Percentiles rank a stretch among this genome's conserved stretches.
These are phyloP conservation scores for Megaceryle maxima DNA, from an alignment of 2,113 vertebrate genomes.

Conservation along the genomic window DNA sequence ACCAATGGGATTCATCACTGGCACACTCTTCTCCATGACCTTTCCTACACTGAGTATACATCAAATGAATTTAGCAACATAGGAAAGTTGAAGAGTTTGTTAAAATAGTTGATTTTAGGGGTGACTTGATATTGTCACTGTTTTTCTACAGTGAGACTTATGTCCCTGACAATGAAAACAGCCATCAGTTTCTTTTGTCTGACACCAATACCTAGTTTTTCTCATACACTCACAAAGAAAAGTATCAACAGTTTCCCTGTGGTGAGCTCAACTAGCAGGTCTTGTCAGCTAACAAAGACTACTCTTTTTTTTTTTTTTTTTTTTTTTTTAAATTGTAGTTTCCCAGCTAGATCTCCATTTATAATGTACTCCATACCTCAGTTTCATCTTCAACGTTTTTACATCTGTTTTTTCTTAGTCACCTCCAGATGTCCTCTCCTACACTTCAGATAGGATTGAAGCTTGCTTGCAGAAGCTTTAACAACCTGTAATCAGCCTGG, in stretches of 20 bases:
- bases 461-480: not conserved
- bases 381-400: not conserved
- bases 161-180: not conserved
- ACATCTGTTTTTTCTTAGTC: not conserved
- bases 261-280: not conserved
- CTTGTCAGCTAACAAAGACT: not conserved
- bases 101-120: not conserved
- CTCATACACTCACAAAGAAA: not conserved
- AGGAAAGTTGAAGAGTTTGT: not conserved
- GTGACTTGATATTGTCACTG: not conserved
- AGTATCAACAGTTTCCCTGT: not conserved
- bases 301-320: not conserved
- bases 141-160: not conserved
- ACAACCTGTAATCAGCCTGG: not conserved
- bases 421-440: not conserved
- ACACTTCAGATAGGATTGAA: not conserved
- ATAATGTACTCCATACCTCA: not conserved
- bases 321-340: not conserved
- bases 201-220: not conserved
- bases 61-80: not conserved
- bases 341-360: not conserved
- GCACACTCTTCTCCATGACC: not conserved
- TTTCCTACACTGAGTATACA: not conserved
- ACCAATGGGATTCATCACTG: not conserved
- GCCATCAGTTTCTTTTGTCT: not conserved